Base-by-base conservation (phyloP, 2,797 vertebrate genomes). In the Clarias laeviceps region DNA sequence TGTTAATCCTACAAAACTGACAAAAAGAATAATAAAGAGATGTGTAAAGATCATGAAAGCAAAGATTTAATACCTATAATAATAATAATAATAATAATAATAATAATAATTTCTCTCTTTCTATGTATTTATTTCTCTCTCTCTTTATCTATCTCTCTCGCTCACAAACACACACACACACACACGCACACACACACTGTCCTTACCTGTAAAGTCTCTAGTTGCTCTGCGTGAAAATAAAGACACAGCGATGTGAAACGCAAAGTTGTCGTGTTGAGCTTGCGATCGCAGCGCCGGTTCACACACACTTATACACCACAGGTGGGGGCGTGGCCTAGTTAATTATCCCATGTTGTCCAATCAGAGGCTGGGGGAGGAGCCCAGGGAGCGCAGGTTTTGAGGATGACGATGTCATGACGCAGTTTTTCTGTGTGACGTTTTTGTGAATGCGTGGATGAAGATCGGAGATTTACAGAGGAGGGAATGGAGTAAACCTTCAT, bases 231-330 rank as follows among this genome's bases (percentile, higher is more conserved):
- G 14, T 45, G 61, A 18, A 61, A 83, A 64, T 74, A 65, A 82
- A 74, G 57, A 72, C 56, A 37, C 65, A 32, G 22, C 1, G 24
- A 32, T 2, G 27, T 68, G 40, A 32, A 54, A 66, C 27, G 54
- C 62, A 66, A 81, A 81, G 18, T 61, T 17, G 40, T 50, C 14
- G 2, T 37, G 56, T 72, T 82, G 61, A 80, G 62, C 70, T 73
- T 64, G 17, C 50, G 70, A 45, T n/a, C 14, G 27, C 57, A 74
- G 82, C 70, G 50, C n/a, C 37, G 1, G 17, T 57, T 83, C 82
- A 50, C 56, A 22, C 82, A 64, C 57, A 73, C 70, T 74, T 83
- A 83, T 83, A 74, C 70, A 74, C 57, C n/a, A 32, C 82, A 62
- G 70, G 69, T 74, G 27, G 69, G n/a, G 82, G 82, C 7, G 59